Percentiles rank a stretch among this genome's conserved stretches.
These are phyloP conservation scores for Dipodomys merriami DNA, from an alignment of 2,113 vertebrate genomes.

Conservation along the genomic window DNA sequence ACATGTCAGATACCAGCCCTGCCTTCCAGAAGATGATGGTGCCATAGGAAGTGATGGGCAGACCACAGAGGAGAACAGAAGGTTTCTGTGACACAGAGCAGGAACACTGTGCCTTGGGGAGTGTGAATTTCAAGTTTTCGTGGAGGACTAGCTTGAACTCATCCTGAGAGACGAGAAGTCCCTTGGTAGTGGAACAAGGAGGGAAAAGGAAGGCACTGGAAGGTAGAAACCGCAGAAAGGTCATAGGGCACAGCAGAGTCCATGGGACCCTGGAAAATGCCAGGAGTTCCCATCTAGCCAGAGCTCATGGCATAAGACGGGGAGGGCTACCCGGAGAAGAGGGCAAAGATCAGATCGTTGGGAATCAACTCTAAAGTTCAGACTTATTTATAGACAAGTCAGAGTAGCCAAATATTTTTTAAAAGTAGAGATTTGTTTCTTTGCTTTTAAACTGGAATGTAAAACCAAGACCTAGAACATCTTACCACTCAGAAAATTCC, in stretches of 20 bases:
- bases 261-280: not conserved
- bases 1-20: not conserved
- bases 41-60: not conserved
- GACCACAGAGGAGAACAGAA: not conserved
- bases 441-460: not conserved
- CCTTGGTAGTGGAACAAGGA: not conserved
- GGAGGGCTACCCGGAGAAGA: not conserved
- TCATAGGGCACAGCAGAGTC: not conserved
- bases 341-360: not conserved
- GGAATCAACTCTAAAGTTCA: not conserved
- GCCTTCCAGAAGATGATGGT: not conserved
- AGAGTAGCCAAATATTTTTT: not conserved
- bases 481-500: not conserved
- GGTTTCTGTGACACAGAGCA: too few relatives aligned
- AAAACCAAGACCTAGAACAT: not conserved
- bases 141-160: not conserved
- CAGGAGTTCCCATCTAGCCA: not conserved
- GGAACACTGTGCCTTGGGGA: not conserved
- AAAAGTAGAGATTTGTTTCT: not conserved
- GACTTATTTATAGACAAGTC: not conserved
- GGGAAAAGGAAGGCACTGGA: not conserved
- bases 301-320: not conserved
- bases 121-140: not conserved
- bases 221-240: not conserved
- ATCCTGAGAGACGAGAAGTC: not conserved